phyloP scores from a whole-genome alignment of 2,113 vertebrate species.

The Solenodon paradoxus region DNA sequence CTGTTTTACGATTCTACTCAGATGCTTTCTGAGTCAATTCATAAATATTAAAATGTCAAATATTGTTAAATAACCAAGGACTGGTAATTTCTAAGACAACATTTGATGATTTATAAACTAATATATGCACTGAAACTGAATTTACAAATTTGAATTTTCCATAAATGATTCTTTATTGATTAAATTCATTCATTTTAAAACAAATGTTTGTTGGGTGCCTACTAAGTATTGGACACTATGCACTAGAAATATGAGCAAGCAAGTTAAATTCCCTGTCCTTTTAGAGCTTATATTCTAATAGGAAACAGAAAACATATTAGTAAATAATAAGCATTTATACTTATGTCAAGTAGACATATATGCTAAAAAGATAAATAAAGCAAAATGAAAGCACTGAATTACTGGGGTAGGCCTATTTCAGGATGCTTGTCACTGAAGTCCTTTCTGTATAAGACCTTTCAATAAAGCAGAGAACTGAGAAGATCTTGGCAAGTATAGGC shows the following conservation, averaged over 20 bases:
- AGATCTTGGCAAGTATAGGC: background rate
- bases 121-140: background rate
- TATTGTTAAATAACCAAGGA: background rate
- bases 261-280: background rate
- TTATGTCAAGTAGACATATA: background rate
- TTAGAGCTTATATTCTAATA: background rate
- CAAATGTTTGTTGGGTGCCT: background rate
- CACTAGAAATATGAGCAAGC: background rate
- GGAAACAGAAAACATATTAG: background rate
- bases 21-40: background rate
- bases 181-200: background rate
- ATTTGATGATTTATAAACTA: conserved; percentile 8
- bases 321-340: background rate
- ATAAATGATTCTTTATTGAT: background rate
- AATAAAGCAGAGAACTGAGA: too few relatives aligned
- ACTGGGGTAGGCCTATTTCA: background rate
- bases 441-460: too few relatives aligned
- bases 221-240: background rate
- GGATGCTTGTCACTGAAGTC: background rate
- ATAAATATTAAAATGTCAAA: conserved; percentile 43
- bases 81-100: background rate
- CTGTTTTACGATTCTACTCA: background rate
- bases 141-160: background rate
- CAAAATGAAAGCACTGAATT: background rate
- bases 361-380: background rate